Conservation (phyloP, 2,888 invertebrate genomes). For the Petrophora chlorosata region DNA sequence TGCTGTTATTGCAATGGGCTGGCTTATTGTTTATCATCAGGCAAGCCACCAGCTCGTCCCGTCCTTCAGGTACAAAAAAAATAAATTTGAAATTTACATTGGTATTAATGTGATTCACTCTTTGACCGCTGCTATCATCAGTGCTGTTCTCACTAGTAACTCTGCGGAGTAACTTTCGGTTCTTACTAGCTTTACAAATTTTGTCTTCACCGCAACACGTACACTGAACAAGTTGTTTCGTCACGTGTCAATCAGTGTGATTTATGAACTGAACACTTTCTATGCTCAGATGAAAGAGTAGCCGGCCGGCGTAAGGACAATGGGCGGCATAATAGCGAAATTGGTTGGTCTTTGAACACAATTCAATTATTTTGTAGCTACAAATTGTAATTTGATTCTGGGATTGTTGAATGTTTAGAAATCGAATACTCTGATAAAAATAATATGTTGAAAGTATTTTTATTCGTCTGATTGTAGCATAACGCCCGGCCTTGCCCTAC, state of each 20-base stretch:
- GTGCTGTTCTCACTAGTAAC: too few relatives aligned
- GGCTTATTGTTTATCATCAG: too few relatives aligned
- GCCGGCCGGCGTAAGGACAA: slow-evolving; percentile 31
- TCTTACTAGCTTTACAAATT: background rate
- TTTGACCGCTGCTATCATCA: too few relatives aligned
- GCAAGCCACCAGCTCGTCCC: too few relatives aligned
- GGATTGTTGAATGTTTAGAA: background rate
- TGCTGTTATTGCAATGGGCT: too few relatives aligned
- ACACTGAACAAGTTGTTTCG: slow-evolving; percentile 44
- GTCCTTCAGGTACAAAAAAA: too few relatives aligned
- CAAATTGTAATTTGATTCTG: slow-evolving; percentile 4
- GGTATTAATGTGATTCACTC: too few relatives aligned
- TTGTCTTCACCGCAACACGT: background rate
- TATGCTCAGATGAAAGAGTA: slow-evolving; percentile 38
- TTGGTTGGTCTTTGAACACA: slow-evolving; percentile 17
- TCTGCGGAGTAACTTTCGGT: too few relatives aligned
- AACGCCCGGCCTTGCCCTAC: too few relatives aligned
- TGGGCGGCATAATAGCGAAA: slow-evolving; percentile 26
- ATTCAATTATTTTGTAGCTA: slow-evolving; percentile 19
- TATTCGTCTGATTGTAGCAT: too few relatives aligned
- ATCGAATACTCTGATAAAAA: too few relatives aligned
- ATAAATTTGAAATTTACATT: too few relatives aligned
- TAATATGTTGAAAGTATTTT: background rate
- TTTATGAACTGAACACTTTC: slow-evolving; percentile 69
- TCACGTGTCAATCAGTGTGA: slow-evolving; percentile 68